Evolutionary conservation across 2,113 vertebrate species (phyloP).

Genomic region (Gracilinanus agilis): DNA sequence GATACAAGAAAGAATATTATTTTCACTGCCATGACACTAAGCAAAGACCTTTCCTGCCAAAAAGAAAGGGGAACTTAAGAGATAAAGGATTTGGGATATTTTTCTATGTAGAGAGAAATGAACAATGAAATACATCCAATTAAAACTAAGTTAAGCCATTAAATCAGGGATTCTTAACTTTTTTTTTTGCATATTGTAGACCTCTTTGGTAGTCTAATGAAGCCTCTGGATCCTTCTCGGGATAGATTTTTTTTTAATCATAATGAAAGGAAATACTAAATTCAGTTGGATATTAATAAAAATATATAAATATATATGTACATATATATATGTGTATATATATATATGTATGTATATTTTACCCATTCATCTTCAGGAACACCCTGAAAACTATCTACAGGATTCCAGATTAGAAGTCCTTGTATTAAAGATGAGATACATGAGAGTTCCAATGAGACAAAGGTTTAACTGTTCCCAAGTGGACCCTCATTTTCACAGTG

Average conservation of each 20-base stretch:
- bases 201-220: not conserved
- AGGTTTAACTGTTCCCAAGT: not conserved
- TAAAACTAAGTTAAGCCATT: not conserved
- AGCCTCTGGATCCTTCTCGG: not conserved
- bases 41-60: slow-evolving; percentile 9
- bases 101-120: slow-evolving; percentile 12
- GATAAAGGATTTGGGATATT: slow-evolving; percentile 12
- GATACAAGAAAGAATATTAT: slow-evolving; percentile 28
- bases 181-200: slow-evolving; percentile 30
- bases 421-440: not conserved
- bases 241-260: not conserved
- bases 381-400: not conserved
- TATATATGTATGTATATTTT: no score
- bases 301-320: not conserved
- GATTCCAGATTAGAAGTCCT: not conserved
- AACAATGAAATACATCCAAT: not conserved
- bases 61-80: slow-evolving; percentile 42
- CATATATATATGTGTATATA: no score
- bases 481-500: slow-evolving; percentile 15
- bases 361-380: not conserved
- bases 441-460: not conserved
- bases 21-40: slow-evolving; percentile 51
- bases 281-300: not conserved
- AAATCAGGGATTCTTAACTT: slow-evolving; percentile 14
- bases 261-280: not conserved